These are phyloP conservation scores for Malurus elegans DNA, from an alignment of 2,113 vertebrate genomes.

Conservation along the genomic window DNA sequence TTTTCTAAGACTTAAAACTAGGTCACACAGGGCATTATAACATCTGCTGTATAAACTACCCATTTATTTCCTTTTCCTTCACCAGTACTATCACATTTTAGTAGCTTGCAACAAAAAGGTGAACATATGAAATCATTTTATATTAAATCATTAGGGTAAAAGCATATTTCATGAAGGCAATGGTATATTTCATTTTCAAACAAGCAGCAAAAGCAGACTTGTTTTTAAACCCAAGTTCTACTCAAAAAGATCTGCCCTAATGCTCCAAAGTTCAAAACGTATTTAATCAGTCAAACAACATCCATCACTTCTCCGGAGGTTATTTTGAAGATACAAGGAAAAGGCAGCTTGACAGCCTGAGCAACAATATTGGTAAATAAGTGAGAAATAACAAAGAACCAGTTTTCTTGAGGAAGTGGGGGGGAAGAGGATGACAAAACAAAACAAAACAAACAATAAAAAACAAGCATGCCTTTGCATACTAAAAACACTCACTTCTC, in stretches of 20 bases:
- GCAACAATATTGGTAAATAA: neutral
- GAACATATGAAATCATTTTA: neutral
- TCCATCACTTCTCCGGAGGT: neutral
- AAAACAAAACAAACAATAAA: neutral
- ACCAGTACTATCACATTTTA: neutral
- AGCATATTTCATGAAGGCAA: neutral
- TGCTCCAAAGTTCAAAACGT: neutral
- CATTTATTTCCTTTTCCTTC: neutral
- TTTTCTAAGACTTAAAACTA: neutral
- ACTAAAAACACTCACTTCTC: neutral
- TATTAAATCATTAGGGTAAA: neutral
- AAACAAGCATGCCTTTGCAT: neutral
- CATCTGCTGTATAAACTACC: neutral
- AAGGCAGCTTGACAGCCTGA: neutral
- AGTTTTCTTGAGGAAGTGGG: neutral
- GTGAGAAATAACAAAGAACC: neutral
- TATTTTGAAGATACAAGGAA: neutral
- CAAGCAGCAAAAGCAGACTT: neutral
- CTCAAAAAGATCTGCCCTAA: neutral
- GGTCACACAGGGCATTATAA: neutral
- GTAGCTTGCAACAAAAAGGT: neutral
- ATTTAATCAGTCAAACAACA: neutral
- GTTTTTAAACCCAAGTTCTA: neutral
- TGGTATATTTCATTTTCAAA: neutral
- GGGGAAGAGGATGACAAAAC: accelerated